Evolutionary conservation across 2,797 vertebrate genomes (phyloP).

Genomic region (Periparus ater): DNA sequence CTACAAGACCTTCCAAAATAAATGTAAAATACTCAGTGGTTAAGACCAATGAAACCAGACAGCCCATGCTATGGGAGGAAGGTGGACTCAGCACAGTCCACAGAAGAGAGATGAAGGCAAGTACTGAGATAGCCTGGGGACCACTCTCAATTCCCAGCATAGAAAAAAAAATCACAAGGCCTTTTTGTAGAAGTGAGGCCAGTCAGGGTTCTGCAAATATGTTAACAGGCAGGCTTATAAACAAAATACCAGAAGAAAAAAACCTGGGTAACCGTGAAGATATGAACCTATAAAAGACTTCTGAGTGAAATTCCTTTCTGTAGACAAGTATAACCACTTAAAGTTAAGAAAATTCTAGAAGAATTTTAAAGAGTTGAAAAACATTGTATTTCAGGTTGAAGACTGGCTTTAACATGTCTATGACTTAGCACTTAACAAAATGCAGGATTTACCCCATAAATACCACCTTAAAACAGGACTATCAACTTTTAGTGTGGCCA

Average conservation of each 20-base stretch:
- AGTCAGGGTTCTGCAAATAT: not conserved
- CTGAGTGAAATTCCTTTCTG: not conserved
- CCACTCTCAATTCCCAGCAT: not conserved
- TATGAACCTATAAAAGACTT: not conserved
- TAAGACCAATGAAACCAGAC: not conserved
- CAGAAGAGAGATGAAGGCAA: not conserved
- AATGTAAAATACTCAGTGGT: not conserved
- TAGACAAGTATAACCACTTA: not conserved
- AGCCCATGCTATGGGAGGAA: not conserved
- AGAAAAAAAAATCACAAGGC: not conserved
- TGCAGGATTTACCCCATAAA: not conserved
- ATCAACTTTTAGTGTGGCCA: constrained; percentile 12
- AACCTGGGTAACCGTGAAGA: not conserved
- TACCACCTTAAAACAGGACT: constrained; percentile 12
- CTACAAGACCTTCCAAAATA: not conserved
- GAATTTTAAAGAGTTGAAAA: not conserved
- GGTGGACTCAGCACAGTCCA: not conserved
- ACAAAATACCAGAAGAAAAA: not conserved
- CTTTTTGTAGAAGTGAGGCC: not conserved
- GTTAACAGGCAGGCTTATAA: not conserved
- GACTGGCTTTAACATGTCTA: not conserved
- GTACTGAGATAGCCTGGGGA: not conserved
- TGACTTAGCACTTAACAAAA: constrained; percentile 18
- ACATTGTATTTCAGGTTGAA: not conserved
- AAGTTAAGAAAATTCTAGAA: not conserved